These are phyloP conservation scores for Amorpha juglandis DNA, from an alignment of 2,888 invertebrate species.

Conservation along the genomic window DNA sequence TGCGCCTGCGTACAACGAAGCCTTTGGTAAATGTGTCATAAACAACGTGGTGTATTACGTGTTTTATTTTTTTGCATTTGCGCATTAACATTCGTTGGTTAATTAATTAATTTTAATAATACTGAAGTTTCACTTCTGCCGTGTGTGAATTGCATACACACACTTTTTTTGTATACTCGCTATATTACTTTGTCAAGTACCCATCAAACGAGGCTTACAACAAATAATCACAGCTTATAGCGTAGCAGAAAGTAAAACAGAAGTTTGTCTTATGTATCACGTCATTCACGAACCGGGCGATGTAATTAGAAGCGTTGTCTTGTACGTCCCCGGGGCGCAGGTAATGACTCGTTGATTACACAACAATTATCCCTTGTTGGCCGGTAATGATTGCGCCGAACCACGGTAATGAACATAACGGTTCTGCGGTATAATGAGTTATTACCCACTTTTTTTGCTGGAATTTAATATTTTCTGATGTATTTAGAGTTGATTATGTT, in stretches of 20 bases:
- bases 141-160: too few species aligned
- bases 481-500: background rate
- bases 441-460: background rate
- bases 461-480: background rate
- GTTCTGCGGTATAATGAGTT: conserved; percentile 13
- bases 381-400: conserved; percentile 30
- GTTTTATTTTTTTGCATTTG: too few species aligned
- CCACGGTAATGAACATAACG: conserved; percentile 22
- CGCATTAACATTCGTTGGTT: too few species aligned
- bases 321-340: conserved; percentile 32
- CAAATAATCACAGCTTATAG: background rate
- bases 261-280: background rate
- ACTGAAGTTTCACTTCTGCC: too few species aligned
- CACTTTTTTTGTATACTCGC: too few species aligned
- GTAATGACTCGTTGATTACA: conserved; percentile 40
- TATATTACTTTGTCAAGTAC: too few species aligned
- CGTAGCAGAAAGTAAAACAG: background rate
- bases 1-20: too few species aligned
- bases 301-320: conserved; percentile 27
- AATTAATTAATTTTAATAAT: too few species aligned
- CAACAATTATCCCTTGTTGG: conserved; percentile 36
- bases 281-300: conserved; percentile 18
- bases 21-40: too few species aligned
- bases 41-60: too few species aligned
- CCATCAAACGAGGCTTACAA: background rate